Evolutionary conservation across 1,140 invertebrate genomes (phyloP).

Genomic region (Tetragonula clypearis): DNA sequence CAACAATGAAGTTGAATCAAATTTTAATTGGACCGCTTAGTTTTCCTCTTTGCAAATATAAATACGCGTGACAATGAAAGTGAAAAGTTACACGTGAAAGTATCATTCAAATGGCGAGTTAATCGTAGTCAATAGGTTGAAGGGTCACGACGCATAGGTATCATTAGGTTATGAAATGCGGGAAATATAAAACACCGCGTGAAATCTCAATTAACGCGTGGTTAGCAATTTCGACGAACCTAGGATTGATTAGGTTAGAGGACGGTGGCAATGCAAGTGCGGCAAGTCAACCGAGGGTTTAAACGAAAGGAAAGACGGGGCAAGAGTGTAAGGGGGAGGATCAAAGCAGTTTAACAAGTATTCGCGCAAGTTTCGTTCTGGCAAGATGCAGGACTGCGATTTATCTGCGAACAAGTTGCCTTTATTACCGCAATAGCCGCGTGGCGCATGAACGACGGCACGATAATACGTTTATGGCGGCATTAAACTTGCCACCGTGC

Average conservation of each 20-base stretch:
- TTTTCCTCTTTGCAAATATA: too few species aligned
- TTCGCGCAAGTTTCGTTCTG: constrained; percentile 18
- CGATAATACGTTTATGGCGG: constrained; percentile 71
- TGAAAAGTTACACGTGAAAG: too few species aligned
- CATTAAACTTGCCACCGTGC: constrained; percentile 66
- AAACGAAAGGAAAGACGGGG: not conserved
- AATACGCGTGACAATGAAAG: too few species aligned
- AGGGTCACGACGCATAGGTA: not conserved
- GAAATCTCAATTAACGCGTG: not conserved
- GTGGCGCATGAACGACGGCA: constrained; percentile 43
- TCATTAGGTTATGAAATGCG: not conserved
- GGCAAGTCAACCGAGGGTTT: not conserved
- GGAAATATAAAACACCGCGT: not conserved
- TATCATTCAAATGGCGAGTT: too few species aligned
- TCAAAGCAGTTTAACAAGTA: constrained; percentile 36
- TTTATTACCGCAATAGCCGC: constrained; percentile 58
- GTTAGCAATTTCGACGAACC: not conserved
- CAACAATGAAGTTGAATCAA: too few species aligned
- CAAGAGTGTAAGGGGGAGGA: not conserved
- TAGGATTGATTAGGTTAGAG: not conserved
- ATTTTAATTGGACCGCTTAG: too few species aligned
- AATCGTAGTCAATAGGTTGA: too few species aligned
- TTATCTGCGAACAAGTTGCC: constrained; percentile 48
- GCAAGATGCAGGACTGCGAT: constrained; percentile 40
- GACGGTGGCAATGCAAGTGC: not conserved